Conservation (phyloP, 2,888 invertebrate species). For the Clusia tigrina region DNA sequence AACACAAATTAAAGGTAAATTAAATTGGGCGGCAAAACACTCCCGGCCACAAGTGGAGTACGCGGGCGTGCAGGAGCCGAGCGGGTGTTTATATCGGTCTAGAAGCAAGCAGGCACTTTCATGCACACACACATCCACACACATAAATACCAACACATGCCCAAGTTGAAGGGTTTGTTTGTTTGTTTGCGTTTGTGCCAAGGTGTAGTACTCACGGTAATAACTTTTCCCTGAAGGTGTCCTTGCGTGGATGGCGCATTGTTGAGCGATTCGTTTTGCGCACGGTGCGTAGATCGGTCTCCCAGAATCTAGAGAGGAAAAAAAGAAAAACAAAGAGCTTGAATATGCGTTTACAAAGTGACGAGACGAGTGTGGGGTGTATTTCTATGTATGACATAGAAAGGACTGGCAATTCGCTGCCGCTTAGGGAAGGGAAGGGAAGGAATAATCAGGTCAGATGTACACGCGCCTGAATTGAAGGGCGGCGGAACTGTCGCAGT, state of each 20-base stretch:
- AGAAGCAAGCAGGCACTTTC: slow-evolving; percentile 1
- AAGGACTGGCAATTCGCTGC: no score
- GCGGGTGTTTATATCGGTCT: no score
- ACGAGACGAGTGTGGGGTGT: no score
- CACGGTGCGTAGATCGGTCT: slow-evolving; percentile 79
- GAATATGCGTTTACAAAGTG: no score
- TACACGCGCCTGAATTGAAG: no score
- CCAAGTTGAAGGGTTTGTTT: neutral
- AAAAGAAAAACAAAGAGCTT: neutral
- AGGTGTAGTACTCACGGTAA: slow-evolving; percentile 44
- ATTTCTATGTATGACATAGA: no score
- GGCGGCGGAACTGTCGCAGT: no score
- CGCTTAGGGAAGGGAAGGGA: no score
- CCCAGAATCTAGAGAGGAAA: slow-evolving; percentile 72
- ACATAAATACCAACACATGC: neutral
- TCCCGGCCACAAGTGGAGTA: neutral
- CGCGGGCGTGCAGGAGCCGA: neutral
- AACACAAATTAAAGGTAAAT: neutral
- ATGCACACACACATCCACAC: neutral
- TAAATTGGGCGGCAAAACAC: slow-evolving; percentile 4
- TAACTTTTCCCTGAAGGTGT: slow-evolving; percentile 41
- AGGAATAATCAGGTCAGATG: no score
- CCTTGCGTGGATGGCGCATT: slow-evolving; percentile 54
- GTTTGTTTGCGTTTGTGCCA: neutral
- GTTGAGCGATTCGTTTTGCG: slow-evolving; percentile 73